phyloP scores from a whole-genome alignment of 2,113 vertebrate genomes.

The Pelecanoides urinatrix region DNA sequence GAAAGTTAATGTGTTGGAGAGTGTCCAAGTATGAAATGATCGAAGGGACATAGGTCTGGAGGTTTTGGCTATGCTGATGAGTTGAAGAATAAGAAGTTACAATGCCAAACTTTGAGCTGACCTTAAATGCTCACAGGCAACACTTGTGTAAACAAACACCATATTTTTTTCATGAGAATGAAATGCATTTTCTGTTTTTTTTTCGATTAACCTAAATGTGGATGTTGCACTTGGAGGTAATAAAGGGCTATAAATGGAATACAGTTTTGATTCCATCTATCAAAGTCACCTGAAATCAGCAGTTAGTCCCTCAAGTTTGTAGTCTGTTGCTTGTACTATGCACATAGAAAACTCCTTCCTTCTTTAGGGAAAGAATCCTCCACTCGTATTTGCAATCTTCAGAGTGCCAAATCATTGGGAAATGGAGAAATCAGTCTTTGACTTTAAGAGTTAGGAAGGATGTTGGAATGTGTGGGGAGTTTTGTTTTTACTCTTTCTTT shows the following conservation, averaged over 20 bases:
- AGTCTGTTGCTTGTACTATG: background rate
- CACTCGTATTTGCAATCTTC: background rate
- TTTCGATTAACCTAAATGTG: background rate
- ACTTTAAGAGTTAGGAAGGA: background rate
- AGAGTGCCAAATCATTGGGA: background rate
- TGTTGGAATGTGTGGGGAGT: background rate
- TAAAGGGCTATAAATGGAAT: background rate
- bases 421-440: background rate
- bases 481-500: background rate
- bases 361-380: background rate
- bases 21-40: slow-evolving; percentile 19
- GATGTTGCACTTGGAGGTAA: background rate
- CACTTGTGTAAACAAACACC: background rate
- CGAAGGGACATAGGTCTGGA: background rate
- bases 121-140: background rate
- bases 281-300: background rate
- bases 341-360: background rate
- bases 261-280: background rate
- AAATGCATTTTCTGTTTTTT: background rate
- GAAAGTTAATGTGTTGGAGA: slow-evolving; percentile 5
- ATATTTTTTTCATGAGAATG: background rate
- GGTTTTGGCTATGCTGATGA: background rate
- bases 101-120: background rate
- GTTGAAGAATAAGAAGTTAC: background rate
- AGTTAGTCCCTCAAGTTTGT: background rate